Evolutionary conservation across 2,113 vertebrate species (phyloP).

Genomic region (Paracyprichromis sp.): DNA sequence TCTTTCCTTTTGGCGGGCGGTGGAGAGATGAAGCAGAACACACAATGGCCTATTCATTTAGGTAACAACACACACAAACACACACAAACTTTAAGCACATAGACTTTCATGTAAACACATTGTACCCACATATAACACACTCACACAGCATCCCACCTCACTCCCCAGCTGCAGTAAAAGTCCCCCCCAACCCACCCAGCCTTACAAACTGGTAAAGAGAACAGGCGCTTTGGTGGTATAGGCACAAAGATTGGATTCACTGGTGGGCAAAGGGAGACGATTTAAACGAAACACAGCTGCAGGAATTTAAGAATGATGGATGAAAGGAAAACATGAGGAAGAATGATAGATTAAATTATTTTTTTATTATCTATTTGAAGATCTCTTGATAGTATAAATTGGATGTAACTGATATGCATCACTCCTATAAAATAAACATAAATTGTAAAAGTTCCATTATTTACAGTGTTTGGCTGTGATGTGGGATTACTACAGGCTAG

Average conservation of each 20-base stretch:
- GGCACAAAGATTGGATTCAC: slow-evolving; percentile 68
- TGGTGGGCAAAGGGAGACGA: slow-evolving; percentile 31
- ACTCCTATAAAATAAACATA: neutral
- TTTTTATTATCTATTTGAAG: neutral
- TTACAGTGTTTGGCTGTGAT: neutral
- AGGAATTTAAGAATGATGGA: slow-evolving; percentile 43
- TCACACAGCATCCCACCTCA: neutral
- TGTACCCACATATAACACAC: neutral
- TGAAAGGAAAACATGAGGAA: slow-evolving; percentile 2
- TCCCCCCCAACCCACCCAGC: neutral
- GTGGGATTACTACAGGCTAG: neutral
- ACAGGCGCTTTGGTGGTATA: slow-evolving; percentile 33
- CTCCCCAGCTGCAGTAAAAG: slow-evolving; percentile 59
- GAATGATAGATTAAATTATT: neutral
- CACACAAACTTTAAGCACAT: neutral
- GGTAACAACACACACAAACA: neutral
- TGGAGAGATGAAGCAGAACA: slow-evolving; percentile 56
- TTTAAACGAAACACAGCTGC: slow-evolving; percentile 64
- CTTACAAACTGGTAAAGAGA: neutral
- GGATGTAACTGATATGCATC: neutral
- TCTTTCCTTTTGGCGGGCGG: slow-evolving; percentile 57
- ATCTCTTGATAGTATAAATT: neutral
- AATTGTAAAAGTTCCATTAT: neutral
- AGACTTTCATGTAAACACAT: neutral
- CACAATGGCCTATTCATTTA: slow-evolving; percentile 64